Conservation (phyloP, 1,140 invertebrate species). For the Sitophilus oryzae region DNA sequence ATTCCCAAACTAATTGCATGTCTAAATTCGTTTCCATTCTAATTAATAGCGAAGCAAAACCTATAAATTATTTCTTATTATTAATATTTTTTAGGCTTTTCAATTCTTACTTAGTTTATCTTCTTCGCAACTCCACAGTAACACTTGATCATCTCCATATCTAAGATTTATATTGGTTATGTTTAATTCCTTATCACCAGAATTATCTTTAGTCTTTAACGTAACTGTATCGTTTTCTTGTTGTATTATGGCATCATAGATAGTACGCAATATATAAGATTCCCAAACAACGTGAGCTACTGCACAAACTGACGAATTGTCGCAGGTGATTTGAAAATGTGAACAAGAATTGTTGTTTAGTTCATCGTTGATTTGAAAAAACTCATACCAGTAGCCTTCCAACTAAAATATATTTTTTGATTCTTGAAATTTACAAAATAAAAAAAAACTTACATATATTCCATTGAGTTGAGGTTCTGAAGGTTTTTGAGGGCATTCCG, state of each 20-base stretch:
- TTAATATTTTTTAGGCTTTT: no score
- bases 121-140: slow-evolving; percentile 16
- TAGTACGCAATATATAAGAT: neutral
- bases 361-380: neutral
- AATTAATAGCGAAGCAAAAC: slow-evolving; percentile 10
- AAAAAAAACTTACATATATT: slow-evolving; percentile 14
- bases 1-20: slow-evolving; percentile 8
- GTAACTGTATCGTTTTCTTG: neutral
- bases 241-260: slow-evolving; percentile 12
- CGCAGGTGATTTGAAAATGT: slow-evolving; percentile 14
- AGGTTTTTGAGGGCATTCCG: neutral
- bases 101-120: slow-evolving; percentile 6
- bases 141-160: slow-evolving; percentile 1
- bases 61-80: slow-evolving; percentile 6
- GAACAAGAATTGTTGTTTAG: slow-evolving; percentile 10
- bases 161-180: slow-evolving; percentile 8
- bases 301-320: neutral
- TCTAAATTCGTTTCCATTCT: slow-evolving; percentile 11
- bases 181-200: neutral
- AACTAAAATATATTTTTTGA: slow-evolving; percentile 17
- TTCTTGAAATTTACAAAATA: no score
- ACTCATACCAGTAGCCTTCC: slow-evolving; percentile 27
- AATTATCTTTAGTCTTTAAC: neutral
- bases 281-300: slow-evolving; percentile 8
- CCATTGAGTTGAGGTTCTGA: slow-evolving; percentile 6